These are phyloP conservation scores for Chaetodon trifasciatus DNA, from an alignment of 2,797 vertebrate genomes.

Conservation along the genomic window DNA sequence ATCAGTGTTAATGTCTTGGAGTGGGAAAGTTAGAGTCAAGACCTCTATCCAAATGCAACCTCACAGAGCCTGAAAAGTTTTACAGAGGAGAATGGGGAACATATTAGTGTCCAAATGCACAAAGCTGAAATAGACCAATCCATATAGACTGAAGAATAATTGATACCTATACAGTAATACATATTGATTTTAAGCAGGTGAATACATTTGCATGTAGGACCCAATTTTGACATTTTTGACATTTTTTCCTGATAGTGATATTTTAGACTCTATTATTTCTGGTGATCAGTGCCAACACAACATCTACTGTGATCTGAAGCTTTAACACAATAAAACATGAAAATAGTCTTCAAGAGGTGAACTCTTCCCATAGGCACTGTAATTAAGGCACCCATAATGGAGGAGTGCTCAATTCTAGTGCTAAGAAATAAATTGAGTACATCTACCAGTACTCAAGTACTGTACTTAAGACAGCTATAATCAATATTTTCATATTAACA, in stretches of 20 bases:
- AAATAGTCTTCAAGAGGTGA: neutral
- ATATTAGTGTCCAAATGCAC: conserved; percentile 17
- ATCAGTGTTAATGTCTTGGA: conserved; percentile 27
- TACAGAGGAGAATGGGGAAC: conserved; percentile 1
- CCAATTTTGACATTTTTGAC: conserved; percentile 23
- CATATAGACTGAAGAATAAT: neutral
- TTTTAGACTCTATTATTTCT: neutral
- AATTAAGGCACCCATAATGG: neutral
- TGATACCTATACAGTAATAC: conserved; percentile 22
- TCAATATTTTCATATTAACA: neutral
- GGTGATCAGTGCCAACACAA: neutral
- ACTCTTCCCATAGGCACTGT: neutral
- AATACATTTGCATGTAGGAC: conserved; percentile 3
- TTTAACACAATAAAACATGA: conserved; percentile 13
- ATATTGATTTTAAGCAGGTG: conserved; percentile 24
- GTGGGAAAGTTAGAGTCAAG: conserved; percentile 21
- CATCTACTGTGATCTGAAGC: neutral
- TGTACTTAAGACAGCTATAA: neutral
- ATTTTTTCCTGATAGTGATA: neutral
- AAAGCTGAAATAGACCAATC: conserved; percentile 20
- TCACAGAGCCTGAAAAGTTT: conserved; percentile 12
- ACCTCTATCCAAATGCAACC: conserved; percentile 2
- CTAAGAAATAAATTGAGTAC: neutral
- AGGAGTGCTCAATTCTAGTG: neutral
- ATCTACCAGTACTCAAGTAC: neutral